Evolutionary conservation across 2,113 vertebrate species (phyloP).

Genomic region (Zosterops hypoxanthus): DNA sequence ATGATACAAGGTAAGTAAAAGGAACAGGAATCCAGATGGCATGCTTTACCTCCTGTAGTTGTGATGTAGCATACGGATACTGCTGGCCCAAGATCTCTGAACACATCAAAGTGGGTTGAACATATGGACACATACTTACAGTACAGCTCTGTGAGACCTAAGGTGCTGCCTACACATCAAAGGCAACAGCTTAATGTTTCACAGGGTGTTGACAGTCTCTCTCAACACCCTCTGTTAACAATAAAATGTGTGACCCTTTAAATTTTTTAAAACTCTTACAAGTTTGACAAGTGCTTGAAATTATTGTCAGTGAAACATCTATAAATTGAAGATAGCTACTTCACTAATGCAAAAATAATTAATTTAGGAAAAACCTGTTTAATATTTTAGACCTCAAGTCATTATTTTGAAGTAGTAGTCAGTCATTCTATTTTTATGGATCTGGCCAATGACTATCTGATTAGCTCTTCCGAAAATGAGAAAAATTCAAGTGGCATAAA

Average conservation of each 20-base stretch:
- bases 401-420: not conserved
- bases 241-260: conserved; percentile 48
- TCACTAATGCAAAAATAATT: not conserved
- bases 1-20: not conserved
- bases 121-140: conserved; percentile 47
- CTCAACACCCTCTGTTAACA: conserved; percentile 54
- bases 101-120: conserved; percentile 36
- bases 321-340: not conserved
- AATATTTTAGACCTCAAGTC: not conserved
- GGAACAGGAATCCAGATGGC: conserved; percentile 33
- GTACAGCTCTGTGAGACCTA: conserved; percentile 21
- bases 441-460: not conserved
- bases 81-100: conserved; percentile 52
- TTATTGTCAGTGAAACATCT: not conserved
- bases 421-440: not conserved
- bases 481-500: not conserved
- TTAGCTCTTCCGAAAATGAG: not conserved
- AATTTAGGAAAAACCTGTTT: not conserved
- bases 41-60: not conserved
- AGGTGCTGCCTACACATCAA: conserved; percentile 53
- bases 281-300: conserved; percentile 33
- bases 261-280: not conserved
- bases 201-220: conserved; percentile 36
- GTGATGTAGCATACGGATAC: conserved; percentile 14
- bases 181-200: conserved; percentile 43